These are phyloP conservation scores for Spodoptera littoralis DNA, from an alignment of 2,888 invertebrate species.

Conservation along the genomic window DNA sequence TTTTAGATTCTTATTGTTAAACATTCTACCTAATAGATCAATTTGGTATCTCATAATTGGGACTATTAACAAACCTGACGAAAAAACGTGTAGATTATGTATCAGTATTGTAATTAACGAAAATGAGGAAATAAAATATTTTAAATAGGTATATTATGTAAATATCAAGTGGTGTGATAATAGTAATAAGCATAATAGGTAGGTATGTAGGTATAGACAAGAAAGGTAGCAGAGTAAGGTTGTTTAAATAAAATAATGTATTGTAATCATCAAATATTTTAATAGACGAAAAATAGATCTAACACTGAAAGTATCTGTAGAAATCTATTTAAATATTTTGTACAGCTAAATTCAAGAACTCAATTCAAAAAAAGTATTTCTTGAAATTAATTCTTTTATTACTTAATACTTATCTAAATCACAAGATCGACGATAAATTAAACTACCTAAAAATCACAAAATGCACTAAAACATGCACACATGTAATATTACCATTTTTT, in stretches of 20 bases:
- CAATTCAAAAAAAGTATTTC: constrained; percentile 55
- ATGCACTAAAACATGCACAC: constrained; percentile 89
- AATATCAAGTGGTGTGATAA: constrained; percentile 7
- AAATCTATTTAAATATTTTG: constrained; percentile 59
- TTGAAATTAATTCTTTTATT: constrained; percentile 77
- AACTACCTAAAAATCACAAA: constrained; percentile 89
- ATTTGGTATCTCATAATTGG: no score
- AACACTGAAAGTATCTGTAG: constrained; percentile 61
- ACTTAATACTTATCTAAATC: constrained; percentile 84
- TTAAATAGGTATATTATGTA: no score
- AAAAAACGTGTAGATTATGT: constrained; percentile 11
- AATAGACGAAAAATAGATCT: constrained; percentile 62
- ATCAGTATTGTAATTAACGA: neutral
- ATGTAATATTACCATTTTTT: constrained; percentile 84
- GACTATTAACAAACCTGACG: neutral
- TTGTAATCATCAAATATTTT: constrained; percentile 52
- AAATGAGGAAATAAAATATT: no score
- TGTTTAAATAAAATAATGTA: constrained; percentile 24
- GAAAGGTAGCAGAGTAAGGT: constrained; percentile 1
- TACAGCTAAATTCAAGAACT: constrained; percentile 60
- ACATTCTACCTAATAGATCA: no score
- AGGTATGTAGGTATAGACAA: neutral
- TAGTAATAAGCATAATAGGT: constrained; percentile 1
- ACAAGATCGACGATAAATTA: constrained; percentile 88
- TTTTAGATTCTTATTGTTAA: no score